Evolutionary conservation across 2,113 vertebrate genomes (phyloP).

Genomic region (Tachuris rubrigastra): DNA sequence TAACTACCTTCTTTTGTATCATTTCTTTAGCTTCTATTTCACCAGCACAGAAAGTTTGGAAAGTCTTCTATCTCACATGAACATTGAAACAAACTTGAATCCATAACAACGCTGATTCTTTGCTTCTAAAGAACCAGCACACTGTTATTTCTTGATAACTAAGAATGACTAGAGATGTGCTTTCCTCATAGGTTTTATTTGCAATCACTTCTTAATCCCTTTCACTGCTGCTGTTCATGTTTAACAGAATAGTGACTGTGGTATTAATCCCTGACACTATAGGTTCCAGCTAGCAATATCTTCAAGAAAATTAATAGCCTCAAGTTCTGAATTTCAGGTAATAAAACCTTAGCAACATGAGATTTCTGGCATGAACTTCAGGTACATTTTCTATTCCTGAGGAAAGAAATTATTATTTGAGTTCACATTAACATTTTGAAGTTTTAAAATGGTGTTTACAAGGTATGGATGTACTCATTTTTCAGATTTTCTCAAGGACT

Average conservation of each 20-base stretch:
- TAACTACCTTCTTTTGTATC: neutral
- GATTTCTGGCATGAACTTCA: neutral
- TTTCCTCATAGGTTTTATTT: neutral
- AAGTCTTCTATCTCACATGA: neutral
- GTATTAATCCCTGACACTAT: neutral
- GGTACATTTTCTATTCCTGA: constrained; percentile 9
- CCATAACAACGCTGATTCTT: neutral
- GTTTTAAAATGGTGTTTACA: neutral
- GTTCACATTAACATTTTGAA: constrained; percentile 23
- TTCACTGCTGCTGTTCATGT: neutral
- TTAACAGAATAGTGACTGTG: neutral
- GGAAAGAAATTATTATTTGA: neutral
- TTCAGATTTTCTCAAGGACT: neutral
- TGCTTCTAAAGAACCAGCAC: neutral
- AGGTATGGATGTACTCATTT: neutral
- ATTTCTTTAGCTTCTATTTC: neutral
- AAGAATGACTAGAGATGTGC: neutral
- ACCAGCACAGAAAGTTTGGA: neutral
- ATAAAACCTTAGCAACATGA: neutral
- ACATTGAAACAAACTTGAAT: neutral
- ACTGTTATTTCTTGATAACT: neutral
- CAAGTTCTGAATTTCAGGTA: neutral
- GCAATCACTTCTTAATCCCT: neutral
- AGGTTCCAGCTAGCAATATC: neutral
- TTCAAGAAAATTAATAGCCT: constrained; percentile 17